These are phyloP conservation scores for Lasioglossum vierecki DNA, from an alignment of 2,888 invertebrate genomes.

Conservation along the genomic window DNA sequence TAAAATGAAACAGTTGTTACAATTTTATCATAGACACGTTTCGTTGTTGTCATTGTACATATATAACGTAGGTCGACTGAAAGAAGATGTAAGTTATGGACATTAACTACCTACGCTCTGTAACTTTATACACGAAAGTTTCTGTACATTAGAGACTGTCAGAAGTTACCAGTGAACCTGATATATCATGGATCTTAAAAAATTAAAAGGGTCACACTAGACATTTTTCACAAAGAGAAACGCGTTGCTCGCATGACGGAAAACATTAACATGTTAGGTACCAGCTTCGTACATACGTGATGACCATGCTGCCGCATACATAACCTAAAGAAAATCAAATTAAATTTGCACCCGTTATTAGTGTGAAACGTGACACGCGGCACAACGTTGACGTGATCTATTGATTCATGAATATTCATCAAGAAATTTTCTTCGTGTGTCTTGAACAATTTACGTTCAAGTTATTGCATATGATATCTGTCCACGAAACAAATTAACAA, in stretches of 20 bases:
- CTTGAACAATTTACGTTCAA: not conserved
- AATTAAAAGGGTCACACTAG: not conserved
- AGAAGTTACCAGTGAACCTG: not conserved
- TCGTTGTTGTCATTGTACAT: not conserved
- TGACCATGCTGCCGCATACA: not conserved
- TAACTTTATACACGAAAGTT: not conserved
- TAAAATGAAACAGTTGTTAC: not conserved
- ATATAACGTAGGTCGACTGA: not conserved
- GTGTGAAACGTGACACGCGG: not conserved
- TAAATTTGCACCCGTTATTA: not conserved
- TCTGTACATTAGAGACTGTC: not conserved
- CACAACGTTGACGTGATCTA: not conserved
- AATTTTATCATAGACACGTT: not conserved
- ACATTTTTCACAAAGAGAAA: slow-evolving; percentile 1
- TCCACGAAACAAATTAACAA: not conserved
- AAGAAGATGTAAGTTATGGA: not conserved
- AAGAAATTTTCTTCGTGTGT: not conserved
- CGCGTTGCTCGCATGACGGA: not conserved
- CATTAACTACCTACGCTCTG: not conserved
- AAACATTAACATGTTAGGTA: not conserved
- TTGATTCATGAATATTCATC: not conserved
- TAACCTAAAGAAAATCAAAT: not conserved
- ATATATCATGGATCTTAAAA: not conserved
- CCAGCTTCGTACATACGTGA: not conserved
- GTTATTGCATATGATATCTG: not conserved